A percentile compares a stretch with the other conserved stretches of the same genome.
phyloP scores from a whole-genome alignment of 2,888 invertebrate genomes.

The Autographa gamma region DNA sequence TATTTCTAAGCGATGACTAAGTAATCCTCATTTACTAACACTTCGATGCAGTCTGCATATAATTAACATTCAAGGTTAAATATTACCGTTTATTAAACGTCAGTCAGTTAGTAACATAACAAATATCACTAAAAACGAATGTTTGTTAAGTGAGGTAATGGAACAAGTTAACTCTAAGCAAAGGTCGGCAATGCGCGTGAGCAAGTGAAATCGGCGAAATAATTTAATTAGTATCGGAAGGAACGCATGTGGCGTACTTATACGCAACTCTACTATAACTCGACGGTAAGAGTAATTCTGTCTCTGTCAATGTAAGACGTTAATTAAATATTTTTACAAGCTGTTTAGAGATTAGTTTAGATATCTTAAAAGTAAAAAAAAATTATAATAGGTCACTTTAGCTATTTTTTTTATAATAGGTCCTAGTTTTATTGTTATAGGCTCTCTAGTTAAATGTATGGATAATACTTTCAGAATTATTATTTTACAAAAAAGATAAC shows the following conservation, averaged over 20 bases:
- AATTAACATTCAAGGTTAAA: conserved; percentile 27
- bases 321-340: no score
- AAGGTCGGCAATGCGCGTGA: conserved; percentile 47
- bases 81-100: conserved; percentile 18
- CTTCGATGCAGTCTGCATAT: background rate
- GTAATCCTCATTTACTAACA: background rate
- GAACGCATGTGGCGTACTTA: background rate
- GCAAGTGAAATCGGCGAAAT: conserved; percentile 60
- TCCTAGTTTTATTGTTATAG: no score
- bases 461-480: no score
- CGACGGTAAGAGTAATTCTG: background rate
- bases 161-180: conserved; percentile 48
- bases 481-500: background rate
- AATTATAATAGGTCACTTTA: no score
- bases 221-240: conserved; percentile 37
- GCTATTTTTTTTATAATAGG: no score
- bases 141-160: conserved; percentile 39
- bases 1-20: background rate
- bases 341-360: no score
- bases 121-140: background rate
- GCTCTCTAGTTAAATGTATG: no score
- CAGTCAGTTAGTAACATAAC: conserved; percentile 32
- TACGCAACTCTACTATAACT: background rate
- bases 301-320: background rate
- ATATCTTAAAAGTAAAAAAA: no score